phyloP scores from a whole-genome alignment of 2,888 invertebrate genomes.

The Spodoptera exigua region DNA sequence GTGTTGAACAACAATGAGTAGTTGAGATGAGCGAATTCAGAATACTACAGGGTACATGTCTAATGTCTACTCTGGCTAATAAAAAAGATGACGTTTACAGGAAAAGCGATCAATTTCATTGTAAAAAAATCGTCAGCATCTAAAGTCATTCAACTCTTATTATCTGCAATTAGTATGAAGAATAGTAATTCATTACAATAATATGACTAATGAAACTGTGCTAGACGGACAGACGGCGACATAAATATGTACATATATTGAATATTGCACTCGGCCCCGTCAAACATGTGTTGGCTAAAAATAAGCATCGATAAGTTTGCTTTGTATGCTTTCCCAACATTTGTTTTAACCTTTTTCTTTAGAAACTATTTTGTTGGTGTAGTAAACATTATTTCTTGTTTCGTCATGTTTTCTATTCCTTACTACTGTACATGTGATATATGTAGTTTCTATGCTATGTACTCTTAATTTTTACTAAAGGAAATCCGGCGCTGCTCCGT shows the following conservation, averaged over 20 bases:
- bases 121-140: not conserved
- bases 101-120: too few species aligned
- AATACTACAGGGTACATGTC: too few species aligned
- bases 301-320: conserved; percentile 57
- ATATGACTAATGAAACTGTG: conserved; percentile 26
- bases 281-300: conserved; percentile 61
- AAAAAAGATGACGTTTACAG: too few species aligned
- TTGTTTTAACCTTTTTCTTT: conserved; percentile 53
- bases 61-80: too few species aligned
- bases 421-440: conserved; percentile 17
- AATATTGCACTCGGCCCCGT: conserved; percentile 41
- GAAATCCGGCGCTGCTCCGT: conserved; percentile 45
- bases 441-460: conserved; percentile 18
- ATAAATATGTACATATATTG: conserved; percentile 51
- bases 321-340: conserved; percentile 57
- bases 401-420: conserved; percentile 41
- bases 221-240: conserved; percentile 48
- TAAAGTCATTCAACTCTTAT: conserved; percentile 1
- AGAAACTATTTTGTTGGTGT: conserved; percentile 50
- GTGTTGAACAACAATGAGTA: too few species aligned
- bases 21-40: too few species aligned
- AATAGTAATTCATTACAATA: conserved; percentile 16
- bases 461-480: conserved; percentile 36
- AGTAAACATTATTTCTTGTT: conserved; percentile 55
- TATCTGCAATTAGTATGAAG: conserved; percentile 2